Conservation (phyloP, 2,888 invertebrate genomes). For the Drymonia ruficornis region DNA sequence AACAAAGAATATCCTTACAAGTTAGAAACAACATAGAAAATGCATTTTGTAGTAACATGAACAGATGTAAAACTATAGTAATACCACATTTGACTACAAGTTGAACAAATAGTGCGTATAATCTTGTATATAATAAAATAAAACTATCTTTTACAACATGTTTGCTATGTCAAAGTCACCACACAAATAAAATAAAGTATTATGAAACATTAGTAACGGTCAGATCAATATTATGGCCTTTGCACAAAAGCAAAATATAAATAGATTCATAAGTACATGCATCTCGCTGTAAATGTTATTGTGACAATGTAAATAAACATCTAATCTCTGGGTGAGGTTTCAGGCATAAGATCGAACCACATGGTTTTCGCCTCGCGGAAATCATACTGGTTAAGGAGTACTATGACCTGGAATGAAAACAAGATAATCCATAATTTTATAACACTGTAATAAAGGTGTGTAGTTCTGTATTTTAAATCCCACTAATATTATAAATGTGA, state of each 20-base stretch:
- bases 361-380: slow-evolving; percentile 88
- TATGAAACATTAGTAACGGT: slow-evolving; percentile 2
- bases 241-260: slow-evolving; percentile 30
- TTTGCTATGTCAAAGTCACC: neutral
- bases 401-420: slow-evolving; percentile 81
- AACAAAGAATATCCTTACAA: slow-evolving; percentile 17
- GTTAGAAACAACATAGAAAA: slow-evolving; percentile 22
- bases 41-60: slow-evolving; percentile 23
- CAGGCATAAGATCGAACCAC: slow-evolving; percentile 90
- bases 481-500: too few species aligned
- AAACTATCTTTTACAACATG: neutral
- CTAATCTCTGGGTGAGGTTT: slow-evolving; percentile 71
- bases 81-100: slow-evolving; percentile 18
- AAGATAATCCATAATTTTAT: neutral
- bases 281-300: slow-evolving; percentile 20
- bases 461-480: too few species aligned
- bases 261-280: slow-evolving; percentile 51
- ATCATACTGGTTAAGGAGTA: slow-evolving; percentile 88
- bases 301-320: slow-evolving; percentile 9
- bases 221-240: slow-evolving; percentile 28
- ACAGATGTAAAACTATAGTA: slow-evolving; percentile 30
- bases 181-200: neutral
- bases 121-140: neutral
- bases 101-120: slow-evolving; percentile 12
- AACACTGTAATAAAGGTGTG: too few species aligned